These are phyloP conservation scores for Athalia circularis DNA, from an alignment of 2,888 invertebrate genomes.

Conservation along the genomic window DNA sequence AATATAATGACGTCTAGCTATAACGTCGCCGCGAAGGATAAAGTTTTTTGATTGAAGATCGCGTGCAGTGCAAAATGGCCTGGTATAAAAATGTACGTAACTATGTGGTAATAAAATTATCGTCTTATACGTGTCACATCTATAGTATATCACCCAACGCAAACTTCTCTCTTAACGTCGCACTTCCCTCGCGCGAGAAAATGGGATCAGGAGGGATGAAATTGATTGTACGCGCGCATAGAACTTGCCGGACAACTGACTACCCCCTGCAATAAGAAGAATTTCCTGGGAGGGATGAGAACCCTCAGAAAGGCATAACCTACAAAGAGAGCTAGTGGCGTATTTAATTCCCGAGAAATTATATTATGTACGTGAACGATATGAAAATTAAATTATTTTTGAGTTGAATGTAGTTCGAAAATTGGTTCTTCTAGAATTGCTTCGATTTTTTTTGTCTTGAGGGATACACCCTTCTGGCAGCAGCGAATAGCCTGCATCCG, in stretches of 20 bases:
- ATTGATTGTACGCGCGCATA: background rate
- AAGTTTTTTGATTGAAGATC: slow-evolving; percentile 10
- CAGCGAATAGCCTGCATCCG: too few species aligned
- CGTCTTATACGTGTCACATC: background rate
- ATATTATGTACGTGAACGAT: too few species aligned
- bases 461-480: too few species aligned
- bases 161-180: slow-evolving; percentile 25
- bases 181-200: background rate
- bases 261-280: too few species aligned
- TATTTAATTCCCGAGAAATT: too few species aligned
- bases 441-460: too few species aligned
- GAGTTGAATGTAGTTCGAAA: too few species aligned
- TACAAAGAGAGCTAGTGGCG: too few species aligned
- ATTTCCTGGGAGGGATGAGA: too few species aligned
- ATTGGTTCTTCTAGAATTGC: too few species aligned
- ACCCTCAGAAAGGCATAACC: too few species aligned
- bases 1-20: background rate
- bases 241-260: slow-evolving; percentile 2
- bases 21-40: slow-evolving; percentile 20
- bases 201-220: slow-evolving; percentile 7
- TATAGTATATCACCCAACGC: background rate
- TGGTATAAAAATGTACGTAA: background rate
- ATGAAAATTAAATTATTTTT: too few species aligned
- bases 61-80: background rate
- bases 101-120: slow-evolving; percentile 26